phyloP scores from a whole-genome alignment of 2,888 invertebrate species.

The Dicycla oo region DNA sequence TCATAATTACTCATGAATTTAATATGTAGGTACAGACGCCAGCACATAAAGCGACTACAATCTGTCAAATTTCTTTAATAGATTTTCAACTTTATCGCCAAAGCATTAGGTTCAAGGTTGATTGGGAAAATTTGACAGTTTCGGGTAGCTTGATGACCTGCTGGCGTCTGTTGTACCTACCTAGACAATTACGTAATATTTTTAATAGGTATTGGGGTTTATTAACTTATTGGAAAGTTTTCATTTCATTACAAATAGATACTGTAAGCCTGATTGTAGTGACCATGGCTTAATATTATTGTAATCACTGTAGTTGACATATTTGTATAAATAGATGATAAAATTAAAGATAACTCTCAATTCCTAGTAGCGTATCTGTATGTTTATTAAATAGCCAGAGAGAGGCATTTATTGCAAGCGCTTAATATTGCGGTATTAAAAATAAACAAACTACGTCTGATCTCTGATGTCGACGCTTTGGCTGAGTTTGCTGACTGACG shows the following conservation, averaged over 20 bases:
- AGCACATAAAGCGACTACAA: too few relatives aligned
- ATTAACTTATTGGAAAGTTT: neutral
- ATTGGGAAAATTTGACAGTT: too few relatives aligned
- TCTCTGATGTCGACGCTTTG: slow-evolving; percentile 44
- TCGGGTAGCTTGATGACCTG: too few relatives aligned
- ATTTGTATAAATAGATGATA: slow-evolving; percentile 8
- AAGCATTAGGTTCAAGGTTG: too few relatives aligned
- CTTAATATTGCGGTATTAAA: slow-evolving; percentile 67
- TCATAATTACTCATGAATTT: neutral
- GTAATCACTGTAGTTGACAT: neutral
- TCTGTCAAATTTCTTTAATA: too few relatives aligned
- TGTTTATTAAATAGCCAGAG: slow-evolving; percentile 37
- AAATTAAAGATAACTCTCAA: slow-evolving; percentile 25
- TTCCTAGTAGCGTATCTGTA: slow-evolving; percentile 60
- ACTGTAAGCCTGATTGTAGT: neutral
- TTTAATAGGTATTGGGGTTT: neutral
- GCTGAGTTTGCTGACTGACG: slow-evolving; percentile 40
- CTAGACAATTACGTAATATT: neutral
- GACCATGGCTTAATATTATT: neutral
- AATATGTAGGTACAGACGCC: too few relatives aligned
- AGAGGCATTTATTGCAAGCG: slow-evolving; percentile 59
- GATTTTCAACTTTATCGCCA: too few relatives aligned
- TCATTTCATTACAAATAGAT: neutral
- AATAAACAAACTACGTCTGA: slow-evolving; percentile 74
- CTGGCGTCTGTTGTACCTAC: too few relatives aligned